Evolutionary conservation across 1,140 invertebrate genomes (phyloP), one percentile per base, ranked within the genome.

Genomic region (Drosophila murphyi): DNA sequence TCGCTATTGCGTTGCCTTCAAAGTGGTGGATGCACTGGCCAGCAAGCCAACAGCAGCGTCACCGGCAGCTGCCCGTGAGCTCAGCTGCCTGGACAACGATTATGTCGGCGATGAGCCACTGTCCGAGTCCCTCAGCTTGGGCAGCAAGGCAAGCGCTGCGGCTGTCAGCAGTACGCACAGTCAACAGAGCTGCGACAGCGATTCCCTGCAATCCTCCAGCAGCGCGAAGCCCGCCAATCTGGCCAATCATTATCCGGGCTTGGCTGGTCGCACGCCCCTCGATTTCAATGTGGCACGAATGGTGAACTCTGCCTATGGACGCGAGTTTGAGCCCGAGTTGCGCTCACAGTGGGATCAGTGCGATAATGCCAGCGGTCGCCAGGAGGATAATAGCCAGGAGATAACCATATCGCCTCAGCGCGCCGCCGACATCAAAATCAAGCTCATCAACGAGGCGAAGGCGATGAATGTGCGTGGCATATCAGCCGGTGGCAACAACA

Each of bases 381-480:
- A 57, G 32, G 90, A 87, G 2, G 79, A 81, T 31, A 85, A 47
- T 50, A 68, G 67, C 35, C 88, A 82, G 28, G 91, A 92, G 60
- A 92, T 92, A 50, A 85, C 83, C 12, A 91, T 92, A 39, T 69
- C 72, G 1, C 91, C 91, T 8, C 81, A 83, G n/a, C 78, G 91
- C 20, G 88, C 91, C 1, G 70, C 56, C 1, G 91, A 92, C 12
- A 92, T 92, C 0, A 92, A 92, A 77, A 92, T 92, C 3, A 92
- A 92, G 28, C 80, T 92, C 2, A 74, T 92, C 34, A 92, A 92
- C 59, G 91, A 92, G 50, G 91, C 91, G 5, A 92, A 92, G 72
- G 91, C 91, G 3, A 92, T 92, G 91, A 92, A 92, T 75, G 91
- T 92, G 10, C 31, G 91, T 8, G 90, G 90, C 5, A 92, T 92